Percentiles rank a stretch among this genome's conserved stretches.
Conservation (phyloP, 2,888 invertebrate genomes). For the Plusia festucae region DNA sequence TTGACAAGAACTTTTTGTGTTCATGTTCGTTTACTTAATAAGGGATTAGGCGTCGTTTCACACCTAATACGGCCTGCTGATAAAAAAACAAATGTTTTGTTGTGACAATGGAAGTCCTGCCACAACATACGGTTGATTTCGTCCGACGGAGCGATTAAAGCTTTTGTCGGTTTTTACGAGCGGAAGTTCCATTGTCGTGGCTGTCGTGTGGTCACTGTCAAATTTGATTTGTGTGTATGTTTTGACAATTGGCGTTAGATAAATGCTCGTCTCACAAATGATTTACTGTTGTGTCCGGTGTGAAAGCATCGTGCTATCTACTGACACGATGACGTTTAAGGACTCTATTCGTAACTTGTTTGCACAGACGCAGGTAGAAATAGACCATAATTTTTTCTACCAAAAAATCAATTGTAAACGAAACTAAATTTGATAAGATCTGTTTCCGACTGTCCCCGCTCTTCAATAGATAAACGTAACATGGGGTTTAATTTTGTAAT, state of each 20-base stretch:
- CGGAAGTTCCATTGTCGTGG: constrained; percentile 78
- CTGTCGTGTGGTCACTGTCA: constrained; percentile 76
- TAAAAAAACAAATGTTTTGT: constrained; percentile 59
- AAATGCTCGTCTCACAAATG: constrained; percentile 64
- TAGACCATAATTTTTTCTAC: constrained; percentile 36
- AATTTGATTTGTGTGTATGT: constrained; percentile 78
- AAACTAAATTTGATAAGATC: constrained; percentile 71
- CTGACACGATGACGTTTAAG: constrained; percentile 46
- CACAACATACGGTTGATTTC: constrained; percentile 70
- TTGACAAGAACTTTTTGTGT: constrained; percentile 70
- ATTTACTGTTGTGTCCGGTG: constrained; percentile 67
- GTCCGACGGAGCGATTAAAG: constrained; percentile 66
- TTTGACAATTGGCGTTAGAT: constrained; percentile 79
- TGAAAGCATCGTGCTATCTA: constrained; percentile 51
- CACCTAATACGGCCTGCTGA: constrained; percentile 69
- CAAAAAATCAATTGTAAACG: constrained; percentile 61
- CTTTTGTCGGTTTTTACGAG: constrained; percentile 72
- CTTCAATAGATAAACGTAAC: constrained; percentile 65
- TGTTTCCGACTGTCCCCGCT: constrained; percentile 66
- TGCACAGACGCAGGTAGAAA: constrained; percentile 70
- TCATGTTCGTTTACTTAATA: constrained; percentile 63
- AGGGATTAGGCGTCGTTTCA: constrained; percentile 71
- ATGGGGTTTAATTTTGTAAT: constrained; percentile 71
- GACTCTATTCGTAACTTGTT: constrained; percentile 50
- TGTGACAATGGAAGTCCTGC: constrained; percentile 67